Base-by-base conservation (phyloP, 2,888 invertebrate species). In the Leucozona laternaria region DNA sequence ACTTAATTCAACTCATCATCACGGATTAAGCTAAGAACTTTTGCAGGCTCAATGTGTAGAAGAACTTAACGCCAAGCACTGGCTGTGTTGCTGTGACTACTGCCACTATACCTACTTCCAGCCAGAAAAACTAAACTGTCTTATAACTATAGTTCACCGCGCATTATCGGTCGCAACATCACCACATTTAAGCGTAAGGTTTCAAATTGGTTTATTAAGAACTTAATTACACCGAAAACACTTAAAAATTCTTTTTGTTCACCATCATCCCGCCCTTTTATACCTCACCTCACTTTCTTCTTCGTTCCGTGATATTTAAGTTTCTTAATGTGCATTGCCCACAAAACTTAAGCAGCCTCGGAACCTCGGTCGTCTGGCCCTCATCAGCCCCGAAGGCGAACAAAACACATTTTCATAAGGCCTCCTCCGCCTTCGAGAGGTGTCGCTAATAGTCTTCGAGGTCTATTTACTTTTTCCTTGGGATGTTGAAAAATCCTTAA, bases 121-220 rank as follows among this genome's bases (percentile, higher is more conserved):
- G 4, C 25, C 11, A 31, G 7, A n/a, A n/a, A n/a, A n/a, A n/a
- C 13, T 15, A 34, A 25, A 53, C 10, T 37, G 13, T 68, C 68
- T 68, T 17, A 71, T 71, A 60, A 68, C 70, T 70, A 50, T 81
- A 77, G 66, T 77, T 77, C 40, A 73, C 28, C 70, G 70, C 55
- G 78, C 86, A 86, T 86, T 82, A 82, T 82, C 40, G 81, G 78
- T 73, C 37, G 34, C 70, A 58, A 28, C 64, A 58, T 64, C 53
- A 48, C 57, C 68, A 79, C 34, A 53, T 82, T 70, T 73, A 48
- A 70, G 82, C 78, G 70, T 75, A 71, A 66, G 71, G 78, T 70
- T 86, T 79, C 75, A 86, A 82, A 86, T 86, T 86, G 82, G 86
- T 86, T 86, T 86, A 86, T 86, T 86, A 86, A 86, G 86, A 75